A percentile compares a stretch with the other conserved stretches of the same genome.
Evolutionary conservation across 2,113 vertebrate genomes (phyloP).

Genomic region (Malaclemys terrapin): DNA sequence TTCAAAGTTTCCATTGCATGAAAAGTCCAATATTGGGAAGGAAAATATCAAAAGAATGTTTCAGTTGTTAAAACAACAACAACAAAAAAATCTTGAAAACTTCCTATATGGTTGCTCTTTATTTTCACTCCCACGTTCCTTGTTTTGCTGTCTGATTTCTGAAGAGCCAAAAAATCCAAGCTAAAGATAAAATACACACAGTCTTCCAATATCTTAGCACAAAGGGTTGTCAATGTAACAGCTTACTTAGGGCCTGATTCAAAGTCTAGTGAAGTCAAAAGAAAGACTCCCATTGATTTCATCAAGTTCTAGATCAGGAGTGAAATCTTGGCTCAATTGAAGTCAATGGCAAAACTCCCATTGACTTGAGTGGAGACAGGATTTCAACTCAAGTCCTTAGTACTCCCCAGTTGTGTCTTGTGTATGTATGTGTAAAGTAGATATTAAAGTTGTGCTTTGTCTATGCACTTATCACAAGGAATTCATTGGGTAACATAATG

Average conservation of each 20-base stretch:
- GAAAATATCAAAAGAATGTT: background rate
- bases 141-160: background rate
- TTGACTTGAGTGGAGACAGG: background rate
- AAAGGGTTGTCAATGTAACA: background rate
- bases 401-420: background rate
- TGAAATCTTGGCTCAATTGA: background rate
- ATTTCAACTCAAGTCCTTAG: background rate
- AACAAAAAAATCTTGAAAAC: background rate
- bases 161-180: background rate
- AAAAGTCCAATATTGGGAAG: background rate
- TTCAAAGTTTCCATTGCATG: background rate
- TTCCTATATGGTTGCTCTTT: background rate
- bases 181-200: background rate
- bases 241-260: background rate
- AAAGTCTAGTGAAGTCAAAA: background rate
- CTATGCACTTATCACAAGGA: background rate
- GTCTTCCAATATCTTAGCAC: background rate
- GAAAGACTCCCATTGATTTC: background rate
- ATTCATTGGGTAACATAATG: background rate
- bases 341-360: background rate
- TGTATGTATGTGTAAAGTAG: background rate
- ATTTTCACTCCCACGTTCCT: background rate
- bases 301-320: background rate
- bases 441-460: background rate
- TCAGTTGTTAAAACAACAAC: background rate